Base-by-base conservation (phyloP, 2,888 invertebrate genomes). In the Augiades crinisus region DNA sequence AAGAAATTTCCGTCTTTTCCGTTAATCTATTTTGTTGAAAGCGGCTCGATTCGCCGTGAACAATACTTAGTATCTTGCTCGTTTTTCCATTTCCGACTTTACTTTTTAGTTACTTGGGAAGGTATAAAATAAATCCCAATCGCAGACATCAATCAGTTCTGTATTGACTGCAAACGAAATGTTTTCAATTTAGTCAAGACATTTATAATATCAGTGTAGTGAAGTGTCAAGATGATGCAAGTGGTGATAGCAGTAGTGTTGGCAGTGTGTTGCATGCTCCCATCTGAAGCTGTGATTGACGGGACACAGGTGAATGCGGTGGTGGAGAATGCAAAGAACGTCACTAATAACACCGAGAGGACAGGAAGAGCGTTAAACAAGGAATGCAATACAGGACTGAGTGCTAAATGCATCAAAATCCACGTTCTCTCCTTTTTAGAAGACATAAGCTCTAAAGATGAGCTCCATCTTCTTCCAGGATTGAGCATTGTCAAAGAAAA, bases 381-480 rank as follows among this genome's bases (percentile, higher is more conserved):
- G 54, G 89, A 89, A 62, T 89, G 89, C 58, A 80, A 72, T 31
- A 78, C 75, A 34, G 71, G 75, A 19, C 62, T 89, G 0, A 95
- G 93, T 71, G 89, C 93, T 16, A 94, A 94, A 70, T 96, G 96
- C 68, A 80, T 96, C 30, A 96, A 96, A 71, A 84, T 96, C 56
- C 95, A 95, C 65, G 92, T 95, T 37, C 91, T 95, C 1, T 94
- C 94, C 3, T 92, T 95, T 67, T 90, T 96, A 57, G 95, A 96
- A 69, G 92, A 93, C 40, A 70, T 96, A 22, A 92, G 94, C 61
- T 93, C 94, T 68, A 92, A 92, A 59, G 92, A 93, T 63, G 93
- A 94, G 72, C 90, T 94, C 3, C 91, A 90, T 56, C 90, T 96
- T 7, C 68, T 95, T 5, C 94, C 95, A 0, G 96, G 96, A 56